Conservation (phyloP, 2,113 vertebrate species). For the Meleagris gallopavo region DNA sequence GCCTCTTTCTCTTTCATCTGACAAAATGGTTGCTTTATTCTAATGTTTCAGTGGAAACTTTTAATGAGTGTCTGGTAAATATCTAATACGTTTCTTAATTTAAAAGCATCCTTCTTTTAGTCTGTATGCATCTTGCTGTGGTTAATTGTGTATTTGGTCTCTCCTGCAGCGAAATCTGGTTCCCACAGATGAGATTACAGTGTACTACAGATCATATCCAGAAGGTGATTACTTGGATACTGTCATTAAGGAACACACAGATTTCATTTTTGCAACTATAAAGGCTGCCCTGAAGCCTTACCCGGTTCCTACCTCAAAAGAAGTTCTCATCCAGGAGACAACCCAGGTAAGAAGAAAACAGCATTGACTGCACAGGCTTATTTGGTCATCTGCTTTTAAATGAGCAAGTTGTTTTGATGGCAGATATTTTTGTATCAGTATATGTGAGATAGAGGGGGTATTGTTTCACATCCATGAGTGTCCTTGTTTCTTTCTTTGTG, state of each 20-base stretch:
- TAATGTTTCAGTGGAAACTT: background rate
- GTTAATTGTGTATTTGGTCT: background rate
- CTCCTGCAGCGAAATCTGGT: conserved; percentile 87
- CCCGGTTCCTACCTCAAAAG: conserved; percentile 83
- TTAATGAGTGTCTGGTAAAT: background rate
- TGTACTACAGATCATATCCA: conserved; percentile 88
- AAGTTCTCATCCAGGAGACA: conserved; percentile 90
- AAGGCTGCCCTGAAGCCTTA: conserved; percentile 89
- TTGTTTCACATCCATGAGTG: background rate
- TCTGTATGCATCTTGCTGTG: background rate
- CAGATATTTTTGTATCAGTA: background rate
- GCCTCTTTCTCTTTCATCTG: background rate
- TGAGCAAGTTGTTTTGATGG: background rate
- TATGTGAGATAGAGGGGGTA: background rate
- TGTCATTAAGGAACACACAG: conserved; percentile 87
- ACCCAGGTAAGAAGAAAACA: conserved; percentile 83
- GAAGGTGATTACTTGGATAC: conserved; percentile 87
- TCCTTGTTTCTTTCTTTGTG: background rate
- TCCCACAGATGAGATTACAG: conserved; percentile 91
- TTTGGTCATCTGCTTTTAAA: background rate
- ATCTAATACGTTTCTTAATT: background rate
- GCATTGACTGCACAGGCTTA: background rate
- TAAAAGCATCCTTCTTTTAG: background rate
- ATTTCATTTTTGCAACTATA: conserved; percentile 93
- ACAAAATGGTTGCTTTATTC: background rate